Evolutionary conservation across 1,140 invertebrate genomes (phyloP), one percentile per base, ranked within the genome.

Genomic region (Wiebesia pumilae): DNA sequence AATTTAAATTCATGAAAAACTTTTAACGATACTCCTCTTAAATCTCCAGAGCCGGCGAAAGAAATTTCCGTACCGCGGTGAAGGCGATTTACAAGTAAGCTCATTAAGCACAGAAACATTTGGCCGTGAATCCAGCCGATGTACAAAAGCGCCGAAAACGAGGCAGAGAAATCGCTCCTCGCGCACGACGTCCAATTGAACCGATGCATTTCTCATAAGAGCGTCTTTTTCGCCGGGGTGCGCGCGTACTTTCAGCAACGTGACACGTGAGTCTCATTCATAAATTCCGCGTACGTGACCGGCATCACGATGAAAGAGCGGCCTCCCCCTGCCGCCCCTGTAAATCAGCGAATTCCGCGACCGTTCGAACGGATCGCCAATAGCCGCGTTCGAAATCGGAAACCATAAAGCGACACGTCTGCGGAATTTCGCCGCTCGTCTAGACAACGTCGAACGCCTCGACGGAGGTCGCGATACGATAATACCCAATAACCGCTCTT

Each of bases 221-320:
- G 75, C 21, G 12, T 30, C 51, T 80, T 35, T 62, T 80, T 62
- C 27, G 10, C 14, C 67, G 12, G 3, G 67, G 33, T 4, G 67
- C 67, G 33, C 67, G 33, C 40, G 73, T 43, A 10, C 6, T 27
- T 27, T 21, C 21, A 51, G n/a, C 14, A 6, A 33, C 47, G 77
- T 16, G 4, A 77, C 83, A 85, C 84, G 84, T 80, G 84, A 71
- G 30, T 27, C 67, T 78, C 84, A 85, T 85, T 85, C 77, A 85
- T 80, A 80, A 69, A 47, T 80, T n/a, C 30, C 35, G 24, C 10
- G 9, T 40, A 84, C 83, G 73, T 78, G 83, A 47, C 83, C n/a
- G 16, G 69, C 62, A 43, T 84, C 62, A 43, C 82, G 35, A 84
- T 84, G 38, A 33, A 71, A 71, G 24, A 69, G 67, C 30, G 4